Evolutionary conservation across 2,888 invertebrate species (phyloP).

Genomic region (Erynnis tages): DNA sequence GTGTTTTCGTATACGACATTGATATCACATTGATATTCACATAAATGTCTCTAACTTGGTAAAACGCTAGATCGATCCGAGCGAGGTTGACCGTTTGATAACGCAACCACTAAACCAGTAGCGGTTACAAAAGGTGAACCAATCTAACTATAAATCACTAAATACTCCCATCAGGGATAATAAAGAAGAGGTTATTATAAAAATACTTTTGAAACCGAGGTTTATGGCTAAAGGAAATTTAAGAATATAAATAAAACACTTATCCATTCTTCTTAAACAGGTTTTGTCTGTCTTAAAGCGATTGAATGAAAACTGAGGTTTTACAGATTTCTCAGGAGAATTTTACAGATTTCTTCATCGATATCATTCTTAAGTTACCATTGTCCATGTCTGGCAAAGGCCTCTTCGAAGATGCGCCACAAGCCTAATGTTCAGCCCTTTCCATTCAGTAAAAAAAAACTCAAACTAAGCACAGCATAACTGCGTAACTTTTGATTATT

Average conservation of each 20-base stretch:
- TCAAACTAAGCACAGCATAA: no score
- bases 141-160: constrained; percentile 1
- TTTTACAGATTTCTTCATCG: no score
- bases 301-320: background rate
- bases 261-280: background rate
- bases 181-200: background rate
- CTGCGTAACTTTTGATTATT: no score
- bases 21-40: constrained; percentile 33
- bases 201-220: constrained; percentile 1
- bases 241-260: background rate
- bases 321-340: no score
- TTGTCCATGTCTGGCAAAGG: no score
- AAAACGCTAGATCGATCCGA: constrained; percentile 24
- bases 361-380: no score
- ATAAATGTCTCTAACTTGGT: constrained; percentile 27
- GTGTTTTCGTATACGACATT: constrained; percentile 40
- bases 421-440: no score
- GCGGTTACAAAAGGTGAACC: constrained; percentile 17
- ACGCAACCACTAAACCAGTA: constrained; percentile 19
- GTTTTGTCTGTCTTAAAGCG: background rate
- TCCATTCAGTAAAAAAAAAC: no score
- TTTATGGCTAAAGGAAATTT: constrained; percentile 3
- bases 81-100: constrained; percentile 15
- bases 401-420: no score
- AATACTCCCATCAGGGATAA: background rate